These are phyloP conservation scores for Netelia inedita DNA, from an alignment of 2,888 invertebrate genomes.

Conservation along the genomic window DNA sequence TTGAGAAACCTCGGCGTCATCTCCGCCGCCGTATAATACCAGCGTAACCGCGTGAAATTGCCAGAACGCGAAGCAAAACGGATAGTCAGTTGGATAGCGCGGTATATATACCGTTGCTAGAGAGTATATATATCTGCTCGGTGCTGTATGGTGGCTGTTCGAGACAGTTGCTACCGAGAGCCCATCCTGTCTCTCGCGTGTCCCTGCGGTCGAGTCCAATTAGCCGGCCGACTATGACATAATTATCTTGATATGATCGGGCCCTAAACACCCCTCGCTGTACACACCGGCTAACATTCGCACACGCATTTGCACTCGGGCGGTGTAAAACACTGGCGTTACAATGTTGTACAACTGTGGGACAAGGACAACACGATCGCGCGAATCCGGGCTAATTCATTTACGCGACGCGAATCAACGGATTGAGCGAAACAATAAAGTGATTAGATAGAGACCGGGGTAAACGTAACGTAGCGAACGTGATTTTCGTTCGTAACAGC, in stretches of 20 bases:
- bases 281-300: conserved; percentile 5
- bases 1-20: conserved; percentile 24
- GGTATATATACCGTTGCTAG: conserved; percentile 30
- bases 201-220: conserved; percentile 68
- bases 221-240: conserved; percentile 63
- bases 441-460: conserved; percentile 41
- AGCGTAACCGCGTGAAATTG: conserved; percentile 62
- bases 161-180: conserved; percentile 62
- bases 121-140: neutral
- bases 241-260: conserved; percentile 68
- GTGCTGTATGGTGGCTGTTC: conserved; percentile 38
- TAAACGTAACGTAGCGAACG: conserved; percentile 8
- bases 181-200: conserved; percentile 55
- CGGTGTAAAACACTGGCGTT: neutral
- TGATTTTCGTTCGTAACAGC: conserved; percentile 21
- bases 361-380: conserved; percentile 43
- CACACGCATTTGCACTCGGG: conserved; percentile 1
- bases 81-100: conserved; percentile 47
- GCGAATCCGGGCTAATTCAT: conserved; percentile 55
- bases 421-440: conserved; percentile 47
- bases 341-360: conserved; percentile 49
- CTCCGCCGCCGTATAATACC: conserved; percentile 26
- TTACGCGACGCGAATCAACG: conserved; percentile 33
- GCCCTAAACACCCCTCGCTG: conserved; percentile 56
- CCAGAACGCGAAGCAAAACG: conserved; percentile 56